A percentile compares a stretch with the other conserved stretches of the same genome.
phyloP scores from a whole-genome alignment of 2,797 vertebrate genomes.

The Hemitrygon akajei region DNA sequence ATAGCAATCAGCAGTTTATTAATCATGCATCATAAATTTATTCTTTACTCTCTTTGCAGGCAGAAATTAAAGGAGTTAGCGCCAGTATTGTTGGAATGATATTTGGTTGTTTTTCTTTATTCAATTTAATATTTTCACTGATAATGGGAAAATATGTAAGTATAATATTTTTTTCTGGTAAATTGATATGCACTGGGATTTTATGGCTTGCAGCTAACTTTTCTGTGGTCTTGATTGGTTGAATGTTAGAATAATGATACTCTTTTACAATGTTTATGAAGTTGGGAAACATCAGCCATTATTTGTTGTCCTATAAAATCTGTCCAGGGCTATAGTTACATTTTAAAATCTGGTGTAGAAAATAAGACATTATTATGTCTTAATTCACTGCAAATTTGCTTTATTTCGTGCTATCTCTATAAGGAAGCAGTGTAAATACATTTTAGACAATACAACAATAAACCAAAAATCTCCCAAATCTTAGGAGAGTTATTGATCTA shows the following conservation, averaged over 20 bases:
- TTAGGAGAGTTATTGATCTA: too few species aligned
- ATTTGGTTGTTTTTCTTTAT: conserved; percentile 85
- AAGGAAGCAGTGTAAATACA: too few species aligned
- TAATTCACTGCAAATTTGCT: neutral
- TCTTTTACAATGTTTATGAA: neutral
- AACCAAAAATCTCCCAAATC: too few species aligned
- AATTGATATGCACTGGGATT: neutral
- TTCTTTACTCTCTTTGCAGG: conserved; percentile 57
- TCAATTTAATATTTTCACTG: conserved; percentile 70
- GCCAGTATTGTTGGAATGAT: conserved; percentile 78
- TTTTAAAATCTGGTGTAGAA: neutral
- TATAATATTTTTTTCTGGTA: conserved; percentile 46
- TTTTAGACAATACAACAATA: too few species aligned
- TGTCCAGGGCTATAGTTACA: neutral
- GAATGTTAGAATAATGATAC: neutral
- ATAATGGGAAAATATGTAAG: conserved; percentile 87
- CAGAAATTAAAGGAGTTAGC: conserved; percentile 77
- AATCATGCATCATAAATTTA: neutral
- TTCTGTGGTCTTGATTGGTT: too few species aligned
- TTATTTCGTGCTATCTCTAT: neutral
- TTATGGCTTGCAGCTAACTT: neutral
- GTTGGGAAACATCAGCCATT: neutral
- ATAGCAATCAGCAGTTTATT: neutral
- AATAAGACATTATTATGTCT: neutral
- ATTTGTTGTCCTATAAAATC: neutral